Evolutionary conservation across 2,113 vertebrate species (phyloP).

Genomic region (Corythoichthys intestinalis): DNA sequence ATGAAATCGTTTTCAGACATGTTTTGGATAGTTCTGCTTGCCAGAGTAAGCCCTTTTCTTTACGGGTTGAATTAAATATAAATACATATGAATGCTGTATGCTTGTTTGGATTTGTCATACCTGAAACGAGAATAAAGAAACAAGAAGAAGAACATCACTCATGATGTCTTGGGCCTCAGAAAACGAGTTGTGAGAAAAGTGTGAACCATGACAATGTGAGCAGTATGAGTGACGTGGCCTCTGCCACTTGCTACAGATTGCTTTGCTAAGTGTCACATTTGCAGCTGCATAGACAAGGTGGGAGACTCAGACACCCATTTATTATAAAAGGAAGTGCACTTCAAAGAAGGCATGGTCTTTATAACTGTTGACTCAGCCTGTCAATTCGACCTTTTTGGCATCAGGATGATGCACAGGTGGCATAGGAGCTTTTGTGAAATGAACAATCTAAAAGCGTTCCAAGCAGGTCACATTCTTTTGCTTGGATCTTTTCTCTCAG

Average conservation of each 20-base stretch:
- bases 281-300: conserved; percentile 21
- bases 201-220: not conserved
- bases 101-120: too few relatives aligned
- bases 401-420: conserved; percentile 52
- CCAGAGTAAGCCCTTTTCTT: too few relatives aligned
- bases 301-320: conserved; percentile 13
- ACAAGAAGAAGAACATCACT: too few relatives aligned
- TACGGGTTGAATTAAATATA: too few relatives aligned
- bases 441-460: conserved; percentile 65
- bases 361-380: conserved; percentile 17
- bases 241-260: conserved; percentile 32
- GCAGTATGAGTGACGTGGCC: conserved; percentile 32
- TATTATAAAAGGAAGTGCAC: conserved; percentile 31
- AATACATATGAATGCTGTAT: too few relatives aligned
- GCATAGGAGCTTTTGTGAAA: conserved; percentile 41
- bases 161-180: not conserved
- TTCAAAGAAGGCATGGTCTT: conserved; percentile 18
- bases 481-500: conserved; percentile 36
- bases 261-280: conserved; percentile 37
- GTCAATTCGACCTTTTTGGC: conserved; percentile 23
- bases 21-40: not conserved
- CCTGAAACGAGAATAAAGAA: too few relatives aligned
- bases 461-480: conserved; percentile 46
- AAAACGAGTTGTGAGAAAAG: conserved; percentile 33
- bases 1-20: not conserved